Percentiles rank a stretch among this genome's conserved stretches.
phyloP scores from a whole-genome alignment of 35 echinoderm and acorn worm species.

The Apostichopus californicus region DNA sequence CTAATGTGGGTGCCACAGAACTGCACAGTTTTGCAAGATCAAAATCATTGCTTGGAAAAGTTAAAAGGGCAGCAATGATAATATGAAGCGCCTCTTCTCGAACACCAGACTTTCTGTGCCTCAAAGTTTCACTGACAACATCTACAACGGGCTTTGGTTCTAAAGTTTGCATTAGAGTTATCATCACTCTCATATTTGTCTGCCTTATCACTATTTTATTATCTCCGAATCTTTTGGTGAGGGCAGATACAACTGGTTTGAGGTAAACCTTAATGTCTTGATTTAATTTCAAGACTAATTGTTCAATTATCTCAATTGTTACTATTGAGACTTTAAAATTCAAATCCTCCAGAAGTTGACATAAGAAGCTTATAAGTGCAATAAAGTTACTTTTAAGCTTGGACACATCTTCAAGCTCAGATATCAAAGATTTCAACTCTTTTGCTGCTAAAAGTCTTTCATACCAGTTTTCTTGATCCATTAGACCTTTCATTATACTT shows the following conservation, averaged over 20 bases:
- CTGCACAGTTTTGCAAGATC: slow-evolving; percentile 81
- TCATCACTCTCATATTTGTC: slow-evolving; percentile 98
- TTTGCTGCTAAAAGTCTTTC: slow-evolving; percentile 76
- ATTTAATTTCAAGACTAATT: slow-evolving; percentile 78
- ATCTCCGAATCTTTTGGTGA: slow-evolving; percentile 94
- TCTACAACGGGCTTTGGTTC: slow-evolving; percentile 78
- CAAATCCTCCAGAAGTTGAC: slow-evolving; percentile 89
- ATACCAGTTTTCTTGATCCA: slow-evolving; percentile 86
- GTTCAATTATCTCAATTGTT: slow-evolving; percentile 83
- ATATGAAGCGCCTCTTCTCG: slow-evolving; percentile 92
- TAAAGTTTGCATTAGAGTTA: slow-evolving; percentile 89
- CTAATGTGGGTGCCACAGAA: slow-evolving; percentile 75
- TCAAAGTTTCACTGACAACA: slow-evolving; percentile 77
- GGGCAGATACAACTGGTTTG: slow-evolving; percentile 76
- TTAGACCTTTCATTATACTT: slow-evolving; percentile 70
- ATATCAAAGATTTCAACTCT: slow-evolving; percentile 72
- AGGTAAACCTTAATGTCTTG: slow-evolving; percentile 82
- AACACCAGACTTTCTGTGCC: slow-evolving; percentile 89
- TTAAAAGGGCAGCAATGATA: slow-evolving; percentile 85
- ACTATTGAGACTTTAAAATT: slow-evolving; percentile 92
- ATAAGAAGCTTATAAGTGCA: slow-evolving; percentile 89
- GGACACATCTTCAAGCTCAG: slow-evolving; percentile 54
- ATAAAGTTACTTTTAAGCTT: slow-evolving; percentile 72
- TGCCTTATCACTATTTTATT: slow-evolving; percentile 95
- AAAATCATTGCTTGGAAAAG: slow-evolving; percentile 99